Base-by-base conservation (phyloP, 23 tunicate species). In the Phallusia fumigata region DNA sequence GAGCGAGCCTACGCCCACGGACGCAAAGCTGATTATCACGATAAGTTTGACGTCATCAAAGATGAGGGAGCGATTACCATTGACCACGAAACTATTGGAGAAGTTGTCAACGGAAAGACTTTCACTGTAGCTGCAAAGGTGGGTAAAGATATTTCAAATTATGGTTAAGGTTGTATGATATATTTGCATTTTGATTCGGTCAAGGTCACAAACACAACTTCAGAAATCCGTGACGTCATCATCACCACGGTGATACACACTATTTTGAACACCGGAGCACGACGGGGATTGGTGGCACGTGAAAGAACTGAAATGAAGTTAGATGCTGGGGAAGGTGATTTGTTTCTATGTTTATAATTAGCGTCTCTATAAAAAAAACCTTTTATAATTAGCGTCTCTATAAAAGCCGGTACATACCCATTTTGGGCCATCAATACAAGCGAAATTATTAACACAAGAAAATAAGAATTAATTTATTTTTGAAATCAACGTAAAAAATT, bases 1-100 rank as follows among this genome's bases (percentile, higher is more conserved):
- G 84, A 85, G 22, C 80, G 86, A 19, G 98, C 98, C 0, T 92
- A 92, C 31, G 91, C 88, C 33, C 90, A 85, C 12, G 97, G 88
- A 32, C 79, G 69, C 65, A 85, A 81, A 72, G 86, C 85, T 21
- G 74, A 36, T 19, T 90, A 76, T 64, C 88, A 85, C 36, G 84
- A 81, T 13, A 40, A 81, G 75, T 82, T 81, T 0, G 45, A 87
- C 40, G 81, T 85, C 26, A 64, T 90, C 36, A 51, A 80, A 74
- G 83, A 77, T 19, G 95, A 85, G 47, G 87, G 83, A 1, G 79
- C 75, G 35, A 65, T 90, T 2, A 81, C 79, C 33, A 87, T 87
- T 65, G 44, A 75, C 0, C 85, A 81, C 40, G 47, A 58, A 11
- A 32, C 76, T 3, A 52, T 76, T 36, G 89, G 84, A 22, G 64